Base-by-base conservation (phyloP, 2,888 invertebrate genomes). In the Pyrrhia umbra region DNA sequence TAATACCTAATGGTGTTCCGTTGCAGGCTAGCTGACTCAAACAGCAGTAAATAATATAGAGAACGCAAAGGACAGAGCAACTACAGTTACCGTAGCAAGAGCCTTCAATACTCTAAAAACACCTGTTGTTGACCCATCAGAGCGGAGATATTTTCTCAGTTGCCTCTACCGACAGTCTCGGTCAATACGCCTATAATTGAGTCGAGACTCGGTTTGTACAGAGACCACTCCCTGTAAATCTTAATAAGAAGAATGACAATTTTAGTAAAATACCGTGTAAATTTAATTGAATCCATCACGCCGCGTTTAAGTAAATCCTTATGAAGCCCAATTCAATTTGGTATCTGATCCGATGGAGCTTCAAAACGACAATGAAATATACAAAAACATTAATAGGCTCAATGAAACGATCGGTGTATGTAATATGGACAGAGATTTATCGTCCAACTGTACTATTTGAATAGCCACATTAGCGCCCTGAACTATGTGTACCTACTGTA, bases 1-100 rank as follows among this genome's bases (percentile, higher is more conserved):
- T 62, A 65, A 59, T 55, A 55, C 50, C 55, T 58, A 77, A 79
- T 72, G 57, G 42, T 59, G 40, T 51, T 42, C 27, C 42, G 18
- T 43, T 45, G 60, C 69, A 46, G 27, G n/a, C 49, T 57, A 18
- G 18, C 39, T 25, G n/a, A 50, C 39, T 20, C 18, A 16, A 16
- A 8, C 8, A 6, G 8, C 13, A n/a, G 34, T 0, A 34, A n/a
- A n/a, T 13, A n/a, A 13, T n/a, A n/a, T 5, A 34, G n/a, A 34
- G 34, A 6, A 23, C 6, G 23, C 6, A 23, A 4, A 23, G 2
- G 23, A 34, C 5, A 34, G 13, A 34, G 34, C 34, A 34, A 30
- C 30, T 34, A n/a, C n/a, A 13, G 13, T 34, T 13, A n/a, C 34
- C 13, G n/a, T 13, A 34, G 4, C 34, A 34, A n/a, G n/a, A 34